Conservation (phyloP, 2,113 vertebrate species). For the Heteronetta atricapilla region DNA sequence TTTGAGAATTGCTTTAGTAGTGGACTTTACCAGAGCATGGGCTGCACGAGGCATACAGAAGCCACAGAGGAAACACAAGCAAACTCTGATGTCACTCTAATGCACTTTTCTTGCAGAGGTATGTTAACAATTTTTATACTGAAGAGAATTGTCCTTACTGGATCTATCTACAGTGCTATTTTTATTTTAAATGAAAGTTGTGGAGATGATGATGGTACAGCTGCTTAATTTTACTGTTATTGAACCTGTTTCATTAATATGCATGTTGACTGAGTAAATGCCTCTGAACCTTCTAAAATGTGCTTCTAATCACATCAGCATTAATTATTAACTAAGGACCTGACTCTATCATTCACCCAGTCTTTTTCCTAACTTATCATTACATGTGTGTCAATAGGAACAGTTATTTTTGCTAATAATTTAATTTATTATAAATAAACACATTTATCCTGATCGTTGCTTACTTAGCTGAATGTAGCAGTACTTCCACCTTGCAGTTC, state of each 20-base stretch:
- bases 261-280: slow-evolving; percentile 49
- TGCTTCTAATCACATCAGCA: slow-evolving; percentile 65
- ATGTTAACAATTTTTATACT: slow-evolving; percentile 37
- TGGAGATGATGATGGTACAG: slow-evolving; percentile 13
- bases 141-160: slow-evolving; percentile 24
- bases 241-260: slow-evolving; percentile 49
- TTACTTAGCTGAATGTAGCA: slow-evolving; percentile 17
- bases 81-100: neutral
- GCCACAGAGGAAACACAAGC: neutral
- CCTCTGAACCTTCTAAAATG: slow-evolving; percentile 62
- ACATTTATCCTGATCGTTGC: neutral
- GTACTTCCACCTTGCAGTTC: neutral
- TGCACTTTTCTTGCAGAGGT: neutral
- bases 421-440: slow-evolving; percentile 57
- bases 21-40: neutral
- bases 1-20: slow-evolving; percentile 25
- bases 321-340: slow-evolving; percentile 76
- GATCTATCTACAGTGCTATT: neutral
- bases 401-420: slow-evolving; percentile 29
- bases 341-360: slow-evolving; percentile 22
- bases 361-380: slow-evolving; percentile 62
- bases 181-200: slow-evolving; percentile 32
- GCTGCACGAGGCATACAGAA: neutral
- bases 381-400: neutral
- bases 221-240: slow-evolving; percentile 59